A percentile compares a stretch with the other conserved stretches of the same genome.
Conservation (phyloP, 2,797 vertebrate genomes). For the Moxostoma hubbsi region DNA sequence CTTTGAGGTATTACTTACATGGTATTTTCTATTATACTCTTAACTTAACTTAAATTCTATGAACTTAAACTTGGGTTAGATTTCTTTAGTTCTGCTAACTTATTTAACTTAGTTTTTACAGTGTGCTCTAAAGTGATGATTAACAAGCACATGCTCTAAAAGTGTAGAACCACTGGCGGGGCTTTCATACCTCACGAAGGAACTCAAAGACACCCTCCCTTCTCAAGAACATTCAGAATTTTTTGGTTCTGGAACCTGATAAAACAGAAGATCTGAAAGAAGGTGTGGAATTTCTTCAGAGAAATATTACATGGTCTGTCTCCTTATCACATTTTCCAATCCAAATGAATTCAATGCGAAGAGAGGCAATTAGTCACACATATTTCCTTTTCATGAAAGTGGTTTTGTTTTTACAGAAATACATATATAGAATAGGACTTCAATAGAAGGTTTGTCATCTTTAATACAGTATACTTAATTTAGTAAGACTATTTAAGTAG, state of each 20-base stretch:
- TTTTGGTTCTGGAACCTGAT: conserved; percentile 34
- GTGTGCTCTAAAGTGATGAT: background rate
- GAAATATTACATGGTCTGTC: conserved; percentile 10
- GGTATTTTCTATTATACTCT: too few species aligned
- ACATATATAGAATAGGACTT: conserved; percentile 4
- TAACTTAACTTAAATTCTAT: too few species aligned
- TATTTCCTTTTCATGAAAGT: conserved; percentile 6
- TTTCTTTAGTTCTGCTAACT: too few species aligned
- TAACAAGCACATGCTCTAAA: conserved; percentile 15
- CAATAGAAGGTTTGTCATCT: background rate
- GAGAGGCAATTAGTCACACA: conserved; percentile 25
- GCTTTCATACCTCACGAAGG: background rate
- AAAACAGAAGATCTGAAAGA: conserved; percentile 31
- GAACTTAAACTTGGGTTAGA: too few species aligned
- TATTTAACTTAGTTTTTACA: too few species aligned
- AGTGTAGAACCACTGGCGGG: background rate
- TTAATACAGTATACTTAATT: background rate
- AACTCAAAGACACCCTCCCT: conserved; percentile 21
- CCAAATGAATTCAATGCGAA: conserved; percentile 31
- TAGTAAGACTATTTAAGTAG: background rate
- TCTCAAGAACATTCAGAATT: conserved; percentile 21
- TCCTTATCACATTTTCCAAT: conserved; percentile 22
- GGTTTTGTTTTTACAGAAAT: background rate
- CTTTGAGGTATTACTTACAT: too few species aligned
- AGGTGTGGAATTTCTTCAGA: conserved; percentile 23